phyloP scores from a whole-genome alignment of 2,888 invertebrate species.

The Tribolium freemani region DNA sequence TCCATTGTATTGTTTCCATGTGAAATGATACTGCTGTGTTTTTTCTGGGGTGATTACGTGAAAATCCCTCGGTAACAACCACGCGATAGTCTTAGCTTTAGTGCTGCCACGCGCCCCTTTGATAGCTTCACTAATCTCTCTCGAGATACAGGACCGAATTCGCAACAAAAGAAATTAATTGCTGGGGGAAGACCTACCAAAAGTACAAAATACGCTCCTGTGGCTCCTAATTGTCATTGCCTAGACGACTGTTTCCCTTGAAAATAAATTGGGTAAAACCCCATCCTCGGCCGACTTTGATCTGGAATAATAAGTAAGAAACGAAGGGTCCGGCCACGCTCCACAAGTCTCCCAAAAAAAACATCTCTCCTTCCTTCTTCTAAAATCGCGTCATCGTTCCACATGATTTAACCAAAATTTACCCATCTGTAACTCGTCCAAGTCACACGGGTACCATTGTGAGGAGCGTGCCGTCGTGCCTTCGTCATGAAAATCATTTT shows the following conservation, averaged over 20 bases:
- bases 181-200: too few species aligned
- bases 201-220: neutral
- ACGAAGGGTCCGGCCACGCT: slow-evolving; percentile 20
- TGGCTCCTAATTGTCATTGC: neutral
- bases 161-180: neutral
- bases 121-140: slow-evolving; percentile 32
- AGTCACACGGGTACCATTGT: slow-evolving; percentile 38
- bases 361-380: neutral
- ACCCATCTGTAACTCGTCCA: slow-evolving; percentile 30
- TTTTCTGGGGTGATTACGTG: slow-evolving; percentile 31
- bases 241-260: neutral
- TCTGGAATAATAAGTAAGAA: neutral
- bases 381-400: slow-evolving; percentile 29
- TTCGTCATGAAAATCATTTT: slow-evolving; percentile 18
- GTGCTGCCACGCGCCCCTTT: slow-evolving; percentile 35
- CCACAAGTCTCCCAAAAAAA: neutral
- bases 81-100: slow-evolving; percentile 32
- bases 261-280: neutral
- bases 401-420: slow-evolving; percentile 21
- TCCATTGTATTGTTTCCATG: slow-evolving; percentile 34
- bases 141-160: neutral
- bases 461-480: slow-evolving; percentile 38
- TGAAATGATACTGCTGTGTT: slow-evolving; percentile 5
- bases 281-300: slow-evolving; percentile 13
- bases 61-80: slow-evolving; percentile 40